Evolutionary conservation across 2,797 vertebrate species (phyloP).

Genomic region (Antennarius maculatus): DNA sequence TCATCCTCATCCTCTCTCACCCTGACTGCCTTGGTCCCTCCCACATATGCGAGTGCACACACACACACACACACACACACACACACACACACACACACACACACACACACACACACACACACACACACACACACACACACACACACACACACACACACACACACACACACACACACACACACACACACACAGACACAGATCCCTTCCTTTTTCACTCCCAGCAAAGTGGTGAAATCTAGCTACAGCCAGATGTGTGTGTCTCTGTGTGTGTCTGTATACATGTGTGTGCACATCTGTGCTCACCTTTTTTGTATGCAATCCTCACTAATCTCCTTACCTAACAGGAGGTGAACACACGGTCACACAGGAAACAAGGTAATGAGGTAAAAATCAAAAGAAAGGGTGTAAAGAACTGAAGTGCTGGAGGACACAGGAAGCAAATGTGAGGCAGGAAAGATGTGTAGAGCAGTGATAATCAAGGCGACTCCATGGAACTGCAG

Average conservation of each 20-base stretch:
- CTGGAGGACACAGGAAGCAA: slow-evolving; percentile 40
- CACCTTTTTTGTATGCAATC: slow-evolving; percentile 4
- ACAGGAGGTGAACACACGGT: slow-evolving; percentile 57
- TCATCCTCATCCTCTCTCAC: slow-evolving; percentile 66
- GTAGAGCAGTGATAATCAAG: slow-evolving; percentile 34
- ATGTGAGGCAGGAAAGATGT: slow-evolving; percentile 33
- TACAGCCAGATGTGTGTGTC: slow-evolving; percentile 55
- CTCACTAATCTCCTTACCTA: slow-evolving; percentile 28
- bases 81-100: slow-evolving; percentile 13
- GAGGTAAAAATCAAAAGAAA: slow-evolving; percentile 23
- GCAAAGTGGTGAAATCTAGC: slow-evolving; percentile 60
- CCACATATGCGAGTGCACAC: slow-evolving; percentile 31
- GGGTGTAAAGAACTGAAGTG: slow-evolving; percentile 19
- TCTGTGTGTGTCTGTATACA: too few relatives aligned
- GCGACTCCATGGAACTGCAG: slow-evolving; percentile 6
- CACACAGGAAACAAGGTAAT: slow-evolving; percentile 43
- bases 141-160: slow-evolving; percentile 20
- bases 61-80: slow-evolving; percentile 22
- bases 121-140: slow-evolving; percentile 22
- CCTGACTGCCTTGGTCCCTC: slow-evolving; percentile 47
- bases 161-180: slow-evolving; percentile 16
- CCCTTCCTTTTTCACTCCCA: slow-evolving; percentile 42
- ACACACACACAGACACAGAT: slow-evolving; percentile 21
- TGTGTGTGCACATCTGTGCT: not conserved
- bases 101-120: slow-evolving; percentile 21